Base-by-base conservation (phyloP, 2,888 invertebrate species). In the Drosophila anomalata region DNA sequence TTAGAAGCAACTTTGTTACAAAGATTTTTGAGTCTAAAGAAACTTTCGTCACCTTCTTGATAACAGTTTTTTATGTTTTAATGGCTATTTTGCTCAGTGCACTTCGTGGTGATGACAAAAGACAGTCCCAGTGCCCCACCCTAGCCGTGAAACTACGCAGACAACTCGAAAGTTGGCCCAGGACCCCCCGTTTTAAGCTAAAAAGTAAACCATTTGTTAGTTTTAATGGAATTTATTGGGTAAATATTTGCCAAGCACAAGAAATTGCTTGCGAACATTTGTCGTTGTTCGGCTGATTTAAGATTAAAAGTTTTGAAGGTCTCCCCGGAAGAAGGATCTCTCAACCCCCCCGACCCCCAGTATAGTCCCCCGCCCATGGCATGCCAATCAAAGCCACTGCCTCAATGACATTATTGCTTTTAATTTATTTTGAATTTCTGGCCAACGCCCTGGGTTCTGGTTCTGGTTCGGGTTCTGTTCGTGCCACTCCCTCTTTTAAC, bases 161-260 rank as follows among this genome's bases (percentile, higher is more conserved):
- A 5, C 62, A 63, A 63, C 57, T 46, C 42, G 24, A 54, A 72
- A 55, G 36, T 53, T 48, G 22, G n/a, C 24, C 53, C 14, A 26
- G 17, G 12, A 11, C 42, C 36, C 12, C 12, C 5, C 52, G 75
- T 54, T 69, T 78, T 79, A 85, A 83, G 81, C 81, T 74, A 71
- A 77, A 79, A 85, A 85, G 79, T 82, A 79, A 85, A 79, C 78
- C 85, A 83, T 85, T 81, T 86, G 78, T 81, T 85, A 83, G 79
- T 77, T 86, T 76, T 81, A 78, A 83, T 78, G 76, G 78, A 86
- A 86, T 83, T 86, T 86, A 86, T 86, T 86, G 83, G 74, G 71
- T 76, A 86, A 83, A 83, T 81, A 86, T 86, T 86, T 86, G 79
- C 67, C 65, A 73, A 77, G 78, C 79, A 75, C 72, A 75, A 79